phyloP scores from a whole-genome alignment of 2,113 vertebrate species.

The Dasypus novemcinctus region DNA sequence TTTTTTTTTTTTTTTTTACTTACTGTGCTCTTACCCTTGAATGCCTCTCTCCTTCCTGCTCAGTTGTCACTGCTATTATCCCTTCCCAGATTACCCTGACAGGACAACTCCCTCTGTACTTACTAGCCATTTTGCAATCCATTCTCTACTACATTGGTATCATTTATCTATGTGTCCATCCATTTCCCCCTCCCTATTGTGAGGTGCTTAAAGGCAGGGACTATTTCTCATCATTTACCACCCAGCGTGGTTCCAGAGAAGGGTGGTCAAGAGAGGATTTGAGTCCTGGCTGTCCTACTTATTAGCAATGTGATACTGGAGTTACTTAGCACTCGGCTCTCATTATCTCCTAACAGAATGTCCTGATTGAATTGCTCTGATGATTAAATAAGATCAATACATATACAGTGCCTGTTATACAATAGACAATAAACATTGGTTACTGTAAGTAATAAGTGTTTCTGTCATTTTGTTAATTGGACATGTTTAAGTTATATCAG shows the following conservation, averaged over 20 bases:
- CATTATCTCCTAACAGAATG: neutral
- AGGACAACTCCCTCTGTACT: neutral
- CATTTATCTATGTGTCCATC: neutral
- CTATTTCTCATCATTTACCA: neutral
- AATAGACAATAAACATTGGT: neutral
- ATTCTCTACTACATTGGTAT: neutral
- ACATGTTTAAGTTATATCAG: neutral
- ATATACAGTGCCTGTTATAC: neutral
- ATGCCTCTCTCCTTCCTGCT: neutral
- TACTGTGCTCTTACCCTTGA: neutral
- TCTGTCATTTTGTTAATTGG: neutral
- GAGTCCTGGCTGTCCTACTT: neutral
- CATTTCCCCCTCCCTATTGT: neutral
- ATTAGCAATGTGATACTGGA: neutral
- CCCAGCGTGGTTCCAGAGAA: neutral
- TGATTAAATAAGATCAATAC: neutral
- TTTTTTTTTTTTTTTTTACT: neutral
- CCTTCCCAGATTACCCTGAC: neutral
- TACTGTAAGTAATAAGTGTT: neutral
- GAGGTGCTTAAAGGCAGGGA: neutral
- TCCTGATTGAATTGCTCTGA: neutral
- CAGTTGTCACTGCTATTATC: neutral
- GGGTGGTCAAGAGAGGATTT: neutral
- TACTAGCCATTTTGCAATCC: neutral
- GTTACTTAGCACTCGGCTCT: neutral